Percentiles rank a stretch among this genome's conserved stretches.
Conservation (phyloP, 2,797 vertebrate species). For the Ctenopoma multispine region DNA sequence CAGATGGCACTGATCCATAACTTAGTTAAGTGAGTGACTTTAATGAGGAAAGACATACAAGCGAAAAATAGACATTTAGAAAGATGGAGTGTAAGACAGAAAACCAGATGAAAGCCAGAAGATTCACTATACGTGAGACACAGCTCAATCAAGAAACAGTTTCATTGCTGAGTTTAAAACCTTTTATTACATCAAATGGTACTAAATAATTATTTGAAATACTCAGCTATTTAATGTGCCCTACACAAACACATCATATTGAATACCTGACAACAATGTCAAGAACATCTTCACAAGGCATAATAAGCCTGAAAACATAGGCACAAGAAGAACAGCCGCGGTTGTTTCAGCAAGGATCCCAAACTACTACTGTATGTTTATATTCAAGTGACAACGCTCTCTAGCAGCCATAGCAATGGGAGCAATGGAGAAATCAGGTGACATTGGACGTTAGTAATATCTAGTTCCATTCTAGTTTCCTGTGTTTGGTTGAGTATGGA, state of each 20-base stretch:
- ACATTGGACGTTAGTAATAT: too few species aligned
- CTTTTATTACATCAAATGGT: conserved; percentile 23
- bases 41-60: conserved; percentile 57
- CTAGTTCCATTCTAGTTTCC: too few species aligned
- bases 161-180: conserved; percentile 20
- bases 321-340: too few species aligned
- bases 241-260: conserved; percentile 25
- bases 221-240: not conserved
- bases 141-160: conserved; percentile 9
- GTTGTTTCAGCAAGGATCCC: not conserved
- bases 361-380: not conserved
- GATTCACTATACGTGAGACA: conserved; percentile 28
- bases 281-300: conserved; percentile 17
- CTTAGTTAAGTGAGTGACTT: conserved; percentile 64
- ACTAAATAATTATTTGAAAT: conserved; percentile 24
- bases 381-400: not conserved
- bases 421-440: not conserved
- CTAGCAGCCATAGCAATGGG: not conserved
- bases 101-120: conserved; percentile 34
- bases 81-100: conserved; percentile 33
- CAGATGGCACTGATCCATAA: conserved; percentile 76
- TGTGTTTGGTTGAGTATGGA: too few species aligned
- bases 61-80: conserved; percentile 28
- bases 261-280: conserved; percentile 29
- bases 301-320: not conserved